phyloP scores from a whole-genome alignment of 2,797 vertebrate species.

The Dallia pectoralis region DNA sequence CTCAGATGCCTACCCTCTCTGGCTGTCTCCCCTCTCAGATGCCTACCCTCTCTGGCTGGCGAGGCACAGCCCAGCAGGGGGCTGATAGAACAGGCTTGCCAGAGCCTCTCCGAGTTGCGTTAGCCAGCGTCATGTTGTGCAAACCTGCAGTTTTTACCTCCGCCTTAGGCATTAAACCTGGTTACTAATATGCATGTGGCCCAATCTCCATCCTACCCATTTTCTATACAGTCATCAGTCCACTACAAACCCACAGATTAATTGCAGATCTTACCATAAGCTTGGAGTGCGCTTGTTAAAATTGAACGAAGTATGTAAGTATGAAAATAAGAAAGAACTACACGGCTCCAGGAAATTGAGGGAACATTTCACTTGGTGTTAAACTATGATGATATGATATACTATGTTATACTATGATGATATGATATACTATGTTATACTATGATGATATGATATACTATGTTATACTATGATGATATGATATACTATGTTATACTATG shows the following conservation, averaged over 20 bases:
- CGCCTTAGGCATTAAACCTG: slow-evolving; percentile 54
- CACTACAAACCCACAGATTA: slow-evolving; percentile 8
- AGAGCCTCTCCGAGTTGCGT: slow-evolving; percentile 50
- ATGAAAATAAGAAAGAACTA: too few relatives aligned
- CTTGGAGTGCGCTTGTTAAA: too few relatives aligned
- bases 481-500: too few relatives aligned
- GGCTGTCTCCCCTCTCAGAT: too few relatives aligned
- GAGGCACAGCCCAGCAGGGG: slow-evolving; percentile 45
- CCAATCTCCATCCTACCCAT: slow-evolving; percentile 15
- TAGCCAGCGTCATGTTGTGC: slow-evolving; percentile 55
- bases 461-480: too few relatives aligned
- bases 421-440: too few relatives aligned
- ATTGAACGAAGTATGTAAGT: too few relatives aligned
- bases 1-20: slow-evolving; percentile 79
- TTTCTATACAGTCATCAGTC: slow-evolving; percentile 22
- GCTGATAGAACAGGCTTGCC: slow-evolving; percentile 61
- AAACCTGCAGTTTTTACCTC: slow-evolving; percentile 68
- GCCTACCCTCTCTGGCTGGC: slow-evolving; percentile 76
- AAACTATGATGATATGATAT: too few relatives aligned
- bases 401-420: too few relatives aligned
- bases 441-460: too few relatives aligned
- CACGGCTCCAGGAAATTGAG: too few relatives aligned
- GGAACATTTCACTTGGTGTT: too few relatives aligned
- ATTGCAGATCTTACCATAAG: background rate
- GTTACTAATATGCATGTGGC: slow-evolving; percentile 61